A percentile compares a stretch with the other conserved stretches of the same genome.
Conservation (phyloP, 2,113 vertebrate species). For the Pseudorhombus dupliciocellatus region DNA sequence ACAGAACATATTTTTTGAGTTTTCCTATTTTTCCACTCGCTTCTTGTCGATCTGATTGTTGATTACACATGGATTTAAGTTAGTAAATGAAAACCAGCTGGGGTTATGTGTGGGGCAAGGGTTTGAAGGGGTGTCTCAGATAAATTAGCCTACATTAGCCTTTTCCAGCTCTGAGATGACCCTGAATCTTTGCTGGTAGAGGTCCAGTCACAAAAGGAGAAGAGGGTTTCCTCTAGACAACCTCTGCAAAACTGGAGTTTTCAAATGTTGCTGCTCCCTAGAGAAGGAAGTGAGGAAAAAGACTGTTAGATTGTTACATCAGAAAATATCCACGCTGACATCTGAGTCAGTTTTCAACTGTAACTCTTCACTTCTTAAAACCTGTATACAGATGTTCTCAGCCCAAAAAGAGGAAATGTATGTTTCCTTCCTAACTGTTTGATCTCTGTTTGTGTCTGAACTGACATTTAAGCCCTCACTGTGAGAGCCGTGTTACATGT, state of each 20-base stretch:
- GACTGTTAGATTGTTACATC: slow-evolving; percentile 9
- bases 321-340: neutral
- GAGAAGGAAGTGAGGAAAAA: slow-evolving; percentile 10
- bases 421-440: no score
- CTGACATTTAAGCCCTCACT: no score
- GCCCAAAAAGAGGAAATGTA: no score
- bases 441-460: no score
- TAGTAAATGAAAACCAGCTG: slow-evolving; percentile 79
- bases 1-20: slow-evolving; percentile 65
- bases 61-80: slow-evolving; percentile 79
- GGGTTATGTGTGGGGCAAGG: slow-evolving; percentile 85
- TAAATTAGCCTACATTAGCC: slow-evolving; percentile 77
- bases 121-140: slow-evolving; percentile 84
- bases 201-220: slow-evolving; percentile 84
- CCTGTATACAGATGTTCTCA: no score
- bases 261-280: slow-evolving; percentile 96
- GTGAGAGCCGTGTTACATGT: no score
- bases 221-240: slow-evolving; percentile 69
- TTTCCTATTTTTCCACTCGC: slow-evolving; percentile 64
- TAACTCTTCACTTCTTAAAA: no score
- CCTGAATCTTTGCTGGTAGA: slow-evolving; percentile 81
- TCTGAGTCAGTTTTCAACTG: neutral
- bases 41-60: slow-evolving; percentile 69
- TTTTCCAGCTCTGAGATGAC: slow-evolving; percentile 83
- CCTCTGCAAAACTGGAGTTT: slow-evolving; percentile 83